Evolutionary conservation across 1,140 invertebrate species (phyloP).

Genomic region (Cotesia chilonis): DNA sequence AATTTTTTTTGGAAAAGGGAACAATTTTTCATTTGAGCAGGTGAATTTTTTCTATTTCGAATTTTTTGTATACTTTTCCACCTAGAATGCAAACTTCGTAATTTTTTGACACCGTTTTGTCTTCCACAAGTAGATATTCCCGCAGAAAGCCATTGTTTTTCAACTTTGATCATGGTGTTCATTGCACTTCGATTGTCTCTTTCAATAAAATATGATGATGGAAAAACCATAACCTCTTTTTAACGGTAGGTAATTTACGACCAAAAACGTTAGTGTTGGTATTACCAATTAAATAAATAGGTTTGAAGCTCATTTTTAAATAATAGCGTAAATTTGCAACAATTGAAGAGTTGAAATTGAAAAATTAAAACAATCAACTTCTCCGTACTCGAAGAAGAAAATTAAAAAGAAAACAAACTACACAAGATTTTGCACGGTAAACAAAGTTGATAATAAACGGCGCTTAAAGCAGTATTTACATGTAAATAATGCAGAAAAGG

Average conservation of each 20-base stretch:
- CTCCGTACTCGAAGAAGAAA: too few relatives aligned
- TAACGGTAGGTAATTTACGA: constrained; percentile 33
- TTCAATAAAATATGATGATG: constrained; percentile 29
- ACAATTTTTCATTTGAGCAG: constrained; percentile 19
- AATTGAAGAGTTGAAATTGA: too few relatives aligned
- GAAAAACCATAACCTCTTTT: constrained; percentile 29
- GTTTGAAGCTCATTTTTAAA: constrained; percentile 16
- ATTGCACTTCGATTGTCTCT: constrained; percentile 27
- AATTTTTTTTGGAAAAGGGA: constrained; percentile 17
- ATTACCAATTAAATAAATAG: constrained; percentile 21
- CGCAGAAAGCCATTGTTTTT: constrained; percentile 29
- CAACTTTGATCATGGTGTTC: constrained; percentile 31
- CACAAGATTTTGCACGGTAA: too few relatives aligned
- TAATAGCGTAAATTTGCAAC: too few relatives aligned
- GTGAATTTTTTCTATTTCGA: constrained; percentile 8
- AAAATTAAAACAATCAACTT: too few relatives aligned
- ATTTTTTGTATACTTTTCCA: constrained; percentile 25
- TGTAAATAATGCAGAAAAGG: too few relatives aligned
- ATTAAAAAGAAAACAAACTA: too few relatives aligned
- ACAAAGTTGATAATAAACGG: too few relatives aligned
- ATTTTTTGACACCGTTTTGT: constrained; percentile 30
- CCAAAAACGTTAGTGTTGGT: constrained; percentile 29
- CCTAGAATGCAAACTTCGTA: constrained; percentile 20
- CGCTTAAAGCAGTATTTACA: too few relatives aligned
- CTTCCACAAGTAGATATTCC: constrained; percentile 22